Evolutionary conservation across 2,113 vertebrate species (phyloP).

Genomic region (Laticauda colubrina): DNA sequence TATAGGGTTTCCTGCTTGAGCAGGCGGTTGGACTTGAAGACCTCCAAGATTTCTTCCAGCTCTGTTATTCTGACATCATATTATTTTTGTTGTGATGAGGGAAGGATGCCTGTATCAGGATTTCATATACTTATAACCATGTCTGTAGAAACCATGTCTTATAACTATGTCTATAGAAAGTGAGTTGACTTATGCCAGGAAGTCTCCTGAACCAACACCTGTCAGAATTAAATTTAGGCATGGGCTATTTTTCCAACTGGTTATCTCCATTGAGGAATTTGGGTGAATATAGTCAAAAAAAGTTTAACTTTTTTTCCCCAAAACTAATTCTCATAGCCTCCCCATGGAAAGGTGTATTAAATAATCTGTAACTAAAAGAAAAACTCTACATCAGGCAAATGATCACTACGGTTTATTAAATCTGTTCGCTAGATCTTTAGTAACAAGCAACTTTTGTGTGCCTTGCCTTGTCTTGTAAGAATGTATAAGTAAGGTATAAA

Average conservation of each 20-base stretch:
- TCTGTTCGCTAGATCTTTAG: not conserved
- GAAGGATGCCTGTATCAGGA: not conserved
- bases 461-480: not conserved
- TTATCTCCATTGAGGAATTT: not conserved
- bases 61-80: not conserved
- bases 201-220: not conserved
- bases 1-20: not conserved
- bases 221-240: not conserved
- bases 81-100: not conserved
- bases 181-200: not conserved
- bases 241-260: not conserved
- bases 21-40: no score
- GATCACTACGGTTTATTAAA: not conserved
- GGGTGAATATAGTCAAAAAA: not conserved
- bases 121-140: not conserved
- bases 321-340: fast-evolving
- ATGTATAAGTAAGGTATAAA: not conserved
- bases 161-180: not conserved
- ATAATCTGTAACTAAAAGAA: not conserved
- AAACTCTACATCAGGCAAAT: not conserved
- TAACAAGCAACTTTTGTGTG: not conserved
- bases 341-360: not conserved
- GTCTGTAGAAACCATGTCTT: not conserved
- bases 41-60: no score
- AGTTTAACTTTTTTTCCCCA: not conserved